Evolutionary conservation across 37 sponge, comb jelly and placozoan species (phyloP).

Genomic region (Axinella damicornis): DNA sequence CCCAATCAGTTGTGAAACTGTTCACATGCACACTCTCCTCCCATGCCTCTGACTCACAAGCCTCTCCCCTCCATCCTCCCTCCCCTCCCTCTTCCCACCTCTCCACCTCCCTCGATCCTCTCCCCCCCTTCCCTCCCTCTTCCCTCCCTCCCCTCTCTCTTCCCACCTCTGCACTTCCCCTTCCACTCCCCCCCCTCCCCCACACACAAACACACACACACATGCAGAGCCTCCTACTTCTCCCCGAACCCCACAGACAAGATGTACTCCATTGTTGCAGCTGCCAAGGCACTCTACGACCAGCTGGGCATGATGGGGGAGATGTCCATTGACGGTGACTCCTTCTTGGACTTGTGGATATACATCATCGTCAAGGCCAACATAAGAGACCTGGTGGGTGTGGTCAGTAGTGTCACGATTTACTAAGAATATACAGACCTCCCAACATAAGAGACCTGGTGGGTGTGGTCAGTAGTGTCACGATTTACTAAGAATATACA

Average conservation of each 20-base stretch:
- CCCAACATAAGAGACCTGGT: conserved; percentile 53
- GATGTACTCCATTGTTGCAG: conserved; percentile 63
- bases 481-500: too few species aligned
- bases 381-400: conserved; percentile 34
- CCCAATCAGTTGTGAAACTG: too few species aligned
- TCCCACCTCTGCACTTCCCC: background rate
- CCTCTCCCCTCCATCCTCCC: too few species aligned
- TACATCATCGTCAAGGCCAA: conserved; percentile 73
- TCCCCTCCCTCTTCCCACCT: background rate
- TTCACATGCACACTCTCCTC: too few species aligned
- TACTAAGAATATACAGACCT: too few species aligned
- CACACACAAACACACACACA: too few species aligned
- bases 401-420: too few species aligned
- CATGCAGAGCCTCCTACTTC: conserved; percentile 74
- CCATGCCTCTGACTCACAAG: too few species aligned
- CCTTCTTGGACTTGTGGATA: conserved; percentile 81
- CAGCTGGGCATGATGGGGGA: conserved; percentile 44
- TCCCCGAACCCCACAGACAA: conserved; percentile 76
- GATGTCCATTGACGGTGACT: conserved; percentile 53
- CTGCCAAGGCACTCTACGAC: conserved; percentile 74
- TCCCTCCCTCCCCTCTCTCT: background rate
- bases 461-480: too few species aligned
- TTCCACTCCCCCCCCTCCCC: background rate
- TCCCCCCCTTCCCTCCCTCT: background rate
- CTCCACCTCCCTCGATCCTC: background rate